A percentile compares a stretch with the other conserved stretches of the same genome.
Evolutionary conservation across 2,888 invertebrate species (phyloP).

Genomic region (Lymantria dispar): DNA sequence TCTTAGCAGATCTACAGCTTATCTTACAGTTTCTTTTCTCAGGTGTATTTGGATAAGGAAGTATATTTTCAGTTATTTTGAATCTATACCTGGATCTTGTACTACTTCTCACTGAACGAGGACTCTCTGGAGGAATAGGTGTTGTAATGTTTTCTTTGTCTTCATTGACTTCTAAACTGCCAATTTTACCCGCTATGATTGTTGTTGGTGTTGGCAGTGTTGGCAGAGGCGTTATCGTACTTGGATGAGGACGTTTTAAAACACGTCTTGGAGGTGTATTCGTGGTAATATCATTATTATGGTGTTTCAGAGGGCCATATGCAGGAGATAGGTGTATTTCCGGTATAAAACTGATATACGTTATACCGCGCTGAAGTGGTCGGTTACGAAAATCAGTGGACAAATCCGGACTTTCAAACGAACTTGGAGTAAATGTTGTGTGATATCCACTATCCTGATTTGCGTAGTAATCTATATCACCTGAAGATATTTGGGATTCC

Average conservation of each 20-base stretch:
- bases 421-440: constrained; percentile 66
- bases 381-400: constrained; percentile 54
- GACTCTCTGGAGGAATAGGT: constrained; percentile 22
- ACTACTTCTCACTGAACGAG: constrained; percentile 26
- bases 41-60: constrained; percentile 67
- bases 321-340: constrained; percentile 35
- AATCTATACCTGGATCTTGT: constrained; percentile 29
- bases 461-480: constrained; percentile 52
- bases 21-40: constrained; percentile 63
- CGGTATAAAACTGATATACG: constrained; percentile 45
- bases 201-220: constrained; percentile 74
- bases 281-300: constrained; percentile 30
- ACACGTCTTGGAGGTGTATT: constrained; percentile 58
- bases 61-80: constrained; percentile 37
- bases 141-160: constrained; percentile 42
- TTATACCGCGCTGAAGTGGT: constrained; percentile 39
- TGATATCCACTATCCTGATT: constrained; percentile 76
- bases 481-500: constrained; percentile 28
- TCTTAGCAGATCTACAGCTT: constrained; percentile 57
- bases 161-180: constrained; percentile 64
- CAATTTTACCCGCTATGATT: constrained; percentile 65
- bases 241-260: constrained; percentile 58
- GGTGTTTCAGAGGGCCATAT: constrained; percentile 33
- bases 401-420: constrained; percentile 58
- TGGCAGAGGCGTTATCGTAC: constrained; percentile 37